These are phyloP conservation scores for Coregonus ussuriensis DNA, from an alignment of 2,797 vertebrate genomes.

Conservation along the genomic window DNA sequence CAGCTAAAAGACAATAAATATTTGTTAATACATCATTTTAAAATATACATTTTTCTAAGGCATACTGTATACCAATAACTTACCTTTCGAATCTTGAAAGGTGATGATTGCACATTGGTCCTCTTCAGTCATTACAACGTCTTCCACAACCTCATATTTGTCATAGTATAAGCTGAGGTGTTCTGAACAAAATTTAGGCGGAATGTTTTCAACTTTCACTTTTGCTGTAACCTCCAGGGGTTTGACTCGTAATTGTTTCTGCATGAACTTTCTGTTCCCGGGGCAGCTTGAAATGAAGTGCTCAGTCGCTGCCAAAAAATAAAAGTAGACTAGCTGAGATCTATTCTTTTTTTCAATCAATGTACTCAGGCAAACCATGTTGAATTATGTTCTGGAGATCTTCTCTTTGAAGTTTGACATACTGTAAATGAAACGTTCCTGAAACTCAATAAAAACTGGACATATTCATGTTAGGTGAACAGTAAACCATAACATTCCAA, in stretches of 20 bases:
- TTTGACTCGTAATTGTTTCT: conserved; percentile 49
- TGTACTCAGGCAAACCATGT: background rate
- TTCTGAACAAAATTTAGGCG: conserved; percentile 36
- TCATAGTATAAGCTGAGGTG: conserved; percentile 22
- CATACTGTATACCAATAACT: too few species aligned
- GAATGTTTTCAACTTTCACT: conserved; percentile 59
- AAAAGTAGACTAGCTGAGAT: background rate
- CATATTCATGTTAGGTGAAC: too few species aligned
- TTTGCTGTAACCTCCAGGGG: conserved; percentile 65
- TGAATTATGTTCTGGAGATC: background rate
- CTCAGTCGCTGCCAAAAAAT: conserved; percentile 50
- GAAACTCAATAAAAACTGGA: too few species aligned
- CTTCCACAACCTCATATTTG: conserved; percentile 53
- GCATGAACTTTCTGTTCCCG: conserved; percentile 58
- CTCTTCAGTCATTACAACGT: conserved; percentile 34
- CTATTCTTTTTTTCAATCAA: background rate
- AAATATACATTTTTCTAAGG: too few species aligned
- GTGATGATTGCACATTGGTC: conserved; percentile 66
- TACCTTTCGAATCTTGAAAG: conserved; percentile 68
- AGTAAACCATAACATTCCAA: too few species aligned
- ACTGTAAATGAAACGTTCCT: background rate
- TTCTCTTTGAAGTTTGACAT: background rate
- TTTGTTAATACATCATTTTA: background rate
- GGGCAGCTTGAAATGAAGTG: conserved; percentile 60
- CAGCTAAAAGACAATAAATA: conserved; percentile 65